These are phyloP conservation scores for Elmis aenea DNA, from an alignment of 2,888 invertebrate species.

Conservation along the genomic window DNA sequence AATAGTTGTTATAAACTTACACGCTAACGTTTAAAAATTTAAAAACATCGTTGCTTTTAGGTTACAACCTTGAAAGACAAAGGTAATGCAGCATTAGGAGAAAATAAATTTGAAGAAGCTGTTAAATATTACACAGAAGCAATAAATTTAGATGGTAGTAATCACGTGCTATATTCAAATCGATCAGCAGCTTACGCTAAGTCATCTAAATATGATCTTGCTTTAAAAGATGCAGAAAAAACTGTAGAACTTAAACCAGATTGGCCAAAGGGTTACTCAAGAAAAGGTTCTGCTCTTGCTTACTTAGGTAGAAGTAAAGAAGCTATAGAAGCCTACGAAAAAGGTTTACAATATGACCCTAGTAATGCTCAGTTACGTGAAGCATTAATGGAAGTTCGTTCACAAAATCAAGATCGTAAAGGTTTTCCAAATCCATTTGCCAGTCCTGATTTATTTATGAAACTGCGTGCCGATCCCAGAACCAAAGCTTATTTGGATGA, in stretches of 20 bases:
- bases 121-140: conserved; percentile 76
- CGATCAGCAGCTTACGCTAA: conserved; percentile 88
- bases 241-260: conserved; percentile 74
- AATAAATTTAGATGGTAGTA: conserved; percentile 69
- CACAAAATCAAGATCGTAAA: conserved; percentile 27
- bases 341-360: conserved; percentile 68
- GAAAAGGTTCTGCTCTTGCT: conserved; percentile 81
- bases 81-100: conserved; percentile 79
- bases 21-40: no score
- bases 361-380: conserved; percentile 65
- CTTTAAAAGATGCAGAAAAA: conserved; percentile 80
- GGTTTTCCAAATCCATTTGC: conserved; percentile 52
- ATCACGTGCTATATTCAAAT: conserved; percentile 88
- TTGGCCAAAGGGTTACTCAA: conserved; percentile 86
- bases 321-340: conserved; percentile 71
- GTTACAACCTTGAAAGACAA: conserved; percentile 77
- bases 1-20: no score
- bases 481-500: conserved; percentile 68
- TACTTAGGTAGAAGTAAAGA: conserved; percentile 70
- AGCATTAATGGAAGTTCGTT: conserved; percentile 57
- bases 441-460: conserved; percentile 54
- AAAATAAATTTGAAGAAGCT: conserved; percentile 74
- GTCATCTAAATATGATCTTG: conserved; percentile 65
- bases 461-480: conserved; percentile 62
- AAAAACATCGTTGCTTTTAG: no score